A percentile compares a stretch with the other conserved stretches of the same genome.
Conservation (phyloP, 2,113 vertebrate species). For the Anser cygnoides region DNA sequence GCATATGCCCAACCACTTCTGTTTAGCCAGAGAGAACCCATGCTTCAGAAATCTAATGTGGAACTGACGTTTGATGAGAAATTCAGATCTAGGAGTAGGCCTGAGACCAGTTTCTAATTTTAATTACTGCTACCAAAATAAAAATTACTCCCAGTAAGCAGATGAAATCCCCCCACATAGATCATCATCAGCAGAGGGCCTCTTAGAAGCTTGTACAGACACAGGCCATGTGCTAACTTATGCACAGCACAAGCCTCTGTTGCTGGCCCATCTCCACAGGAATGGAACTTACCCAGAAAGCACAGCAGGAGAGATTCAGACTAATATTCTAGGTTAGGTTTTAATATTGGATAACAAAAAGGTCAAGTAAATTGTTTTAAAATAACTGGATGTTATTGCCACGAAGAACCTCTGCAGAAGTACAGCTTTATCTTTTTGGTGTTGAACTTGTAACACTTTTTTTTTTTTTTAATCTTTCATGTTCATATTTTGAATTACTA, state of each 20-base stretch:
- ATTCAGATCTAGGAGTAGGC: neutral
- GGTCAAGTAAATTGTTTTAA: constrained; percentile 3
- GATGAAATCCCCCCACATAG: neutral
- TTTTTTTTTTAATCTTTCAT: neutral
- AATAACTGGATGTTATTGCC: neutral
- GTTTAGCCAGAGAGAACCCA: neutral
- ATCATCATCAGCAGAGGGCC: neutral
- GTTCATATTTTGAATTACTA: neutral
- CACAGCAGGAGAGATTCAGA: neutral
- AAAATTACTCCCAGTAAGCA: neutral
- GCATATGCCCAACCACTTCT: neutral
- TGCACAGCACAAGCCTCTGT: neutral
- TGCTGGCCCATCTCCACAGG: neutral
- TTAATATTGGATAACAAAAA: neutral
- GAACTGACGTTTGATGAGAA: neutral
- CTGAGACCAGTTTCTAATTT: constrained; percentile 4
- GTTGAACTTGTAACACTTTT: neutral
- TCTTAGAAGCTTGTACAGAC: neutral
- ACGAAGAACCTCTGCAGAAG: neutral
- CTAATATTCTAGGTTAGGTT: neutral
- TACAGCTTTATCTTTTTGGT: neutral
- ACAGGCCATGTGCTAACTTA: neutral
- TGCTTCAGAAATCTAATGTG: neutral
- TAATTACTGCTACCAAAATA: neutral
- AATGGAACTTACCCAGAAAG: constrained; percentile 5